Base-by-base conservation (phyloP, 2,888 invertebrate genomes). In the Neoitamus cyanurus region DNA sequence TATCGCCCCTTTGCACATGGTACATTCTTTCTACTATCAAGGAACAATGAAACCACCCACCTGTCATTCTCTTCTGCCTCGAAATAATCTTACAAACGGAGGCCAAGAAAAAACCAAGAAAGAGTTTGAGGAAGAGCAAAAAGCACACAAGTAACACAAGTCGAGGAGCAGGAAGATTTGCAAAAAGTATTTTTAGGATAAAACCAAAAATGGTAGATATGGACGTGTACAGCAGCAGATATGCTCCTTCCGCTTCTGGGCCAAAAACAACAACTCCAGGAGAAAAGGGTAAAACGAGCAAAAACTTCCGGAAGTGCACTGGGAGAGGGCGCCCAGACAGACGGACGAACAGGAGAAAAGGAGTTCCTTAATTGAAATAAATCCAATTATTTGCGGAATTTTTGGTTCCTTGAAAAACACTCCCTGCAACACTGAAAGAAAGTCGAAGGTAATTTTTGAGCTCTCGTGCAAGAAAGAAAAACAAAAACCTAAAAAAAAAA, bases 301-400 rank as follows among this genome's bases (percentile, higher is more conserved):
- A 73, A 73, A 73, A 73, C 73, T 36, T n/a, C 25, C 73, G 20
- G 73, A 73, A 73, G 31, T 20, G 36, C 36, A 20, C 36, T 20
- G 25, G 73, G 20, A 42, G 5, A 31, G 9, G 9, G 58, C 58
- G 25, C 36, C 34, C 73, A 36, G 73, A 73, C 73, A 73, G 15
- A 73, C 15, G 36, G 20, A 73, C 34, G 73, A 73, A 11, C 36
- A 36, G 2, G 20, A 73, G 73, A 34, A 73, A 34, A 73, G 34
- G 73, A 73, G 73, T 72, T 42, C 69, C 80, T 84, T 84, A 84
- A 84, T 84, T 84, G 84, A 84, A 84, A 75, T 78, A 84, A 84
- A 84, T 84, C 78, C 58, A 84, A 84, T 84, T 84, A 78, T 78
- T 84, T 69, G 70, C 15, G 37, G 78, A 80, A 84, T 84, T 84